These are phyloP conservation scores for Clangula hyemalis DNA, from an alignment of 2,797 vertebrate species.

Conservation along the genomic window DNA sequence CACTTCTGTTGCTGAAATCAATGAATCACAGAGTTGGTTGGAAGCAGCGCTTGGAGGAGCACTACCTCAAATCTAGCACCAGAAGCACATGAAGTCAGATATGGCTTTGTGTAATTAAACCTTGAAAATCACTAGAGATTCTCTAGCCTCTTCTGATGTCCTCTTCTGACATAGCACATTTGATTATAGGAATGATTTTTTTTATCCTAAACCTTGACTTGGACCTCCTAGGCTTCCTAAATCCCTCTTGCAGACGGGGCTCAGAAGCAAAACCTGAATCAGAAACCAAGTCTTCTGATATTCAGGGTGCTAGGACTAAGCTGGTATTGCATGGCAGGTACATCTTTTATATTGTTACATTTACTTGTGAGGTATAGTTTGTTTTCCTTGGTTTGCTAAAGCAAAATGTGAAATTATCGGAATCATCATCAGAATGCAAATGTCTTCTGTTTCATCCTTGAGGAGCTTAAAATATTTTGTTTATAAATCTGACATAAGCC, in stretches of 20 bases:
- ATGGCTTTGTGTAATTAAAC: background rate
- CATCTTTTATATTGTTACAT: background rate
- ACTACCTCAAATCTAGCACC: background rate
- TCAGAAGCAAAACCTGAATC: background rate
- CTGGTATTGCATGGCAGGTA: background rate
- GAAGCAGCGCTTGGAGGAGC: background rate
- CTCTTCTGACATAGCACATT: background rate
- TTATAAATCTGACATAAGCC: background rate
- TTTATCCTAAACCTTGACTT: background rate
- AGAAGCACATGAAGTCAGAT: background rate
- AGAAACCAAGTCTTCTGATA: background rate
- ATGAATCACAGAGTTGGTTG: background rate
- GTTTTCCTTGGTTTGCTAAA: background rate
- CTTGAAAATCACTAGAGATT: background rate
- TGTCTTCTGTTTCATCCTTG: background rate
- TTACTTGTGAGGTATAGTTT: background rate
- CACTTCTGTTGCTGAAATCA: background rate
- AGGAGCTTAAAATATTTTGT: background rate
- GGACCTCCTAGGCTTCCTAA: background rate
- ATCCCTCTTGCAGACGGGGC: background rate
- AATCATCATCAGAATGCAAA: background rate
- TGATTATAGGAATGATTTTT: background rate
- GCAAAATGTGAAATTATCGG: background rate
- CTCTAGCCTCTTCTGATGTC: background rate
- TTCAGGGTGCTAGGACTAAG: background rate